These are phyloP conservation scores for Gymnocheta viridis DNA, from an alignment of 2,888 invertebrate genomes.

Conservation along the genomic window DNA sequence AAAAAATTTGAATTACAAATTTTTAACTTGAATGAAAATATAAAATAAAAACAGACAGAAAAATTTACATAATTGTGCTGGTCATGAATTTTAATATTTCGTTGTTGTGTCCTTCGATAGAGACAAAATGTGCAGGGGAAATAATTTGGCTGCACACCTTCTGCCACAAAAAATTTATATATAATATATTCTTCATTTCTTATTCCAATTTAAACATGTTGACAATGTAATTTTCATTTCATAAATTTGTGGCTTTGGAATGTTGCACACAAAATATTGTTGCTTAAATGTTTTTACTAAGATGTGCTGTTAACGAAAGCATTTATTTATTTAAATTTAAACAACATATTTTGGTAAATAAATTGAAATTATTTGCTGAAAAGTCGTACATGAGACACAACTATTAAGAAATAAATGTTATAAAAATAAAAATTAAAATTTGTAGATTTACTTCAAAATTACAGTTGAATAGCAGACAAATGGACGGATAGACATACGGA, in stretches of 20 bases:
- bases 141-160: not conserved
- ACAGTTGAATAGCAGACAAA: no score
- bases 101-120: not conserved
- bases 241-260: not conserved
- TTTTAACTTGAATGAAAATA: not conserved
- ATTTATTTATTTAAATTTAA: not conserved
- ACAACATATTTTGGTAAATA: not conserved
- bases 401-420: not conserved
- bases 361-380: not conserved
- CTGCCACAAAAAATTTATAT: not conserved
- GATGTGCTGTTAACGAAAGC: not conserved
- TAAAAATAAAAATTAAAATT: no score
- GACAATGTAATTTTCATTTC: not conserved
- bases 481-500: no score
- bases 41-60: not conserved
- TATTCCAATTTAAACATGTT: not conserved
- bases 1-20: constrained; percentile 4
- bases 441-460: no score
- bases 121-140: not conserved
- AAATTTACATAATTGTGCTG: not conserved
- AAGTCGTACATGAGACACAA: not conserved
- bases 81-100: constrained; percentile 3
- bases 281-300: not conserved
- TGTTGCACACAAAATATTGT: not conserved
- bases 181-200: not conserved